Evolutionary conservation across 2,797 vertebrate species (phyloP), one percentile per base, ranked within the genome.

Genomic region (Crocodylus rhombifer): DNA sequence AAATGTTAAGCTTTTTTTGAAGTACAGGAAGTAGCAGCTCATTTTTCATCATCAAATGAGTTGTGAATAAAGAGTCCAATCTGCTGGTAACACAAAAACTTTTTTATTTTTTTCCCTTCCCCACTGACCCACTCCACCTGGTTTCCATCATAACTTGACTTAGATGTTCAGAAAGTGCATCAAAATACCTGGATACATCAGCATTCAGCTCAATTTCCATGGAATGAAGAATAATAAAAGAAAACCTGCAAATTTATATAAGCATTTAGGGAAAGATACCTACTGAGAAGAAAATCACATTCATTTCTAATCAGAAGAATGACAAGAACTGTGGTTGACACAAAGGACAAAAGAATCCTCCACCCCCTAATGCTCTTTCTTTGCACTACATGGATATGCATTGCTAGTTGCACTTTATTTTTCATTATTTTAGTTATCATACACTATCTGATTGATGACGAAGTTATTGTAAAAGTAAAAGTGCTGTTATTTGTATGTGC

Each of bases 41-140:
- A 83, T 92, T 95, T 92, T 92, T 87, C 86, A 87, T 33, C 69
- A 89, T 64, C 2, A 90, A 85, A 81, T 28, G 82, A 94, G 80
- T 56, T 30, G 63, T 16, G 17, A 23, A 14, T 6, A 12, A 91
- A 94, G 61, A 65, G 77, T 93, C n/a, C 8, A 20, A 61, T 20
- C 58, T 69, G 25, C 67, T 71, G 25, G 25, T 69, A 71, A 65
- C 93, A 80, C 75, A 51, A 78, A 65, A 36, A 28, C 36, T 62
- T 65, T 16, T 63, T 62, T 75, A 2, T 77, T 71, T 42, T 56
- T 58, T 63, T 91, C 20, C 16, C 13, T 8, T 6, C 30, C 78
- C 18, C 64, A n/a, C 83, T 71, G 55, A 65, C 82, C 84, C 55
- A 36, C 7, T 55, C 74, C 80, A 33, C 17, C 2, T 1, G 2